phyloP scores from a whole-genome alignment of 2,113 vertebrate genomes.

The Glaucidium brasilianum region DNA sequence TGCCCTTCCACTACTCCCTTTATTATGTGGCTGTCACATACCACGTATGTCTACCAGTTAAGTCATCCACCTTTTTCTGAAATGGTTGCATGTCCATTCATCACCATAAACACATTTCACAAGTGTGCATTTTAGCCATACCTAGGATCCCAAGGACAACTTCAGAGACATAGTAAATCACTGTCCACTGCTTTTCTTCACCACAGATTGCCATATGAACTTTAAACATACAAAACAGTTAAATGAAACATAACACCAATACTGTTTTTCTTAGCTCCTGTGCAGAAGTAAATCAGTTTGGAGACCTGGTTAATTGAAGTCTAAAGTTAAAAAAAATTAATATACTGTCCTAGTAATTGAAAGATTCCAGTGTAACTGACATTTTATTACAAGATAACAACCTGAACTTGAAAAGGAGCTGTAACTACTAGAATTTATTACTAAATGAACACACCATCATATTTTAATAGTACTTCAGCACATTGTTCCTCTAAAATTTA shows the following conservation, averaged over 20 bases:
- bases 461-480: neutral
- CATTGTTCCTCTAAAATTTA: neutral
- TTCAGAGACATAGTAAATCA: neutral
- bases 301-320: neutral
- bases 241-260: neutral
- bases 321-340: neutral
- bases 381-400: neutral
- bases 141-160: neutral
- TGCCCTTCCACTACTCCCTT: neutral
- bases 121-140: neutral
- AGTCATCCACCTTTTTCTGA: neutral
- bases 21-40: neutral
- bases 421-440: neutral
- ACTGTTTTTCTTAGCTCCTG: neutral
- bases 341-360: neutral
- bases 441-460: neutral
- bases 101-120: neutral
- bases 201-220: neutral
- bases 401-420: neutral
- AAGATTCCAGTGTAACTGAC: neutral
- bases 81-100: neutral
- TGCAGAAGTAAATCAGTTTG: neutral
- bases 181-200: neutral
- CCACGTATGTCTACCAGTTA: neutral
- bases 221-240: neutral